These are phyloP conservation scores for Mizuhopecten yessoensis DNA, from an alignment of 1,140 invertebrate species.

Conservation along the genomic window DNA sequence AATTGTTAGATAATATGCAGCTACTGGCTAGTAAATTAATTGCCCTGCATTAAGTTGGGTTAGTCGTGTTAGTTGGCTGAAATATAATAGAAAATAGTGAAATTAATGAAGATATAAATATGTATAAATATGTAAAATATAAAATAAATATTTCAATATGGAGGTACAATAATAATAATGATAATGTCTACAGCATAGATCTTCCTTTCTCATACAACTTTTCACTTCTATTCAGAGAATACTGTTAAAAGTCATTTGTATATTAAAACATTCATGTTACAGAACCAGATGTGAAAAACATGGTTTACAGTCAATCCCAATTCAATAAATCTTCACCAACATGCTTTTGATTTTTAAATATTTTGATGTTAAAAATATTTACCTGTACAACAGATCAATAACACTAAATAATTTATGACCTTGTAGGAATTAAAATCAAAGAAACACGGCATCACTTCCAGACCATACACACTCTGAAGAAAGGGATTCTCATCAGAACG, in stretches of 20 bases:
- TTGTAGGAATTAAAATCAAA: not conserved
- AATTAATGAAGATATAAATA: slow-evolving; percentile 4
- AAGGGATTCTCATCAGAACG: not conserved
- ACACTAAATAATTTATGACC: not conserved
- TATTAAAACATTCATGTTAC: not conserved
- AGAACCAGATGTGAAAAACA: not conserved
- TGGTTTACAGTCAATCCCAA: not conserved
- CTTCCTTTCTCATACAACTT: not conserved
- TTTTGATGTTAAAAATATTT: not conserved
- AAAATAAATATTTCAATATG: not conserved
- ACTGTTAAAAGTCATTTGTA: not conserved
- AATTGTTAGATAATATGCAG: slow-evolving; percentile 15
- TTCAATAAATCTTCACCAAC: not conserved
- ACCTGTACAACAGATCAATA: slow-evolving; percentile 26
- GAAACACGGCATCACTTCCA: not conserved
- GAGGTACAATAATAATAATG: too few relatives aligned
- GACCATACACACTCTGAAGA: not conserved
- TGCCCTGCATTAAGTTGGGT: slow-evolving; percentile 11
- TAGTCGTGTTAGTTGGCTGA: not conserved
- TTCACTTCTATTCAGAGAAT: not conserved
- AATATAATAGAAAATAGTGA: slow-evolving; percentile 39
- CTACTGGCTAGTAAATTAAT: slow-evolving; percentile 10
- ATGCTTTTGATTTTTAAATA: not conserved
- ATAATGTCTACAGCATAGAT: not conserved
- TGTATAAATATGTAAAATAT: not conserved